Evolutionary conservation across 2,113 vertebrate species (phyloP).

Genomic region (Labeo rohita): DNA sequence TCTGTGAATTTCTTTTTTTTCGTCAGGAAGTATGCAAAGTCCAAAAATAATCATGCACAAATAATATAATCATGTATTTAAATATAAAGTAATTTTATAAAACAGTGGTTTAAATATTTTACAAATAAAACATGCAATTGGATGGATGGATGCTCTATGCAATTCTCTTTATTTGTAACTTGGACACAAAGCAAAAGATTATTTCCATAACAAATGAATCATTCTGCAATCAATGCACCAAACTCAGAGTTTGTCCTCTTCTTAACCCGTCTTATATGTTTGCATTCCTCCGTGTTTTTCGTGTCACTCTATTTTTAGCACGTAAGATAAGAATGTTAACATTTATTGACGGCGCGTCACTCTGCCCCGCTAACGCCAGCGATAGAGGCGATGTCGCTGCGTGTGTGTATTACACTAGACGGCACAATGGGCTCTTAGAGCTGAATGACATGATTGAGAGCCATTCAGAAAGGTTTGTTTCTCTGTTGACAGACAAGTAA

Average conservation of each 20-base stretch:
- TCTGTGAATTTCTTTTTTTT: too few species aligned
- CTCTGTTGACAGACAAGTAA: constrained; percentile 53
- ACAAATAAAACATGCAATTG: neutral
- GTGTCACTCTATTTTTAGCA: neutral
- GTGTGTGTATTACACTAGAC: constrained; percentile 53
- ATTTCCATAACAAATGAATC: neutral
- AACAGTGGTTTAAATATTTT: neutral
- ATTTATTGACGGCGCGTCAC: neutral
- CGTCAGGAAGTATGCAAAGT: too few species aligned
- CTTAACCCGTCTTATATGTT: neutral
- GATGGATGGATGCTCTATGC: neutral
- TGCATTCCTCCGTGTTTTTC: neutral
- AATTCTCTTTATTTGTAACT: neutral
- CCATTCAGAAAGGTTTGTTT: constrained; percentile 71
- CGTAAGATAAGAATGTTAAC: constrained; percentile 12
- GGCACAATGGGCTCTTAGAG: constrained; percentile 74
- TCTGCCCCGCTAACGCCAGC: constrained; percentile 61
- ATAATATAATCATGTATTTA: neutral
- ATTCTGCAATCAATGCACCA: too few species aligned
- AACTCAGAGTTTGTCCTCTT: too few species aligned
- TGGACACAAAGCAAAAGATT: neutral
- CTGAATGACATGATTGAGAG: constrained; percentile 77
- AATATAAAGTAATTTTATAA: neutral
- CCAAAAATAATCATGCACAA: neutral
- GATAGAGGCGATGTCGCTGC: constrained; percentile 73